A percentile compares a stretch with the other conserved stretches of the same genome.
Evolutionary conservation across 2,888 invertebrate genomes (phyloP).

Genomic region (Heliconius sara): DNA sequence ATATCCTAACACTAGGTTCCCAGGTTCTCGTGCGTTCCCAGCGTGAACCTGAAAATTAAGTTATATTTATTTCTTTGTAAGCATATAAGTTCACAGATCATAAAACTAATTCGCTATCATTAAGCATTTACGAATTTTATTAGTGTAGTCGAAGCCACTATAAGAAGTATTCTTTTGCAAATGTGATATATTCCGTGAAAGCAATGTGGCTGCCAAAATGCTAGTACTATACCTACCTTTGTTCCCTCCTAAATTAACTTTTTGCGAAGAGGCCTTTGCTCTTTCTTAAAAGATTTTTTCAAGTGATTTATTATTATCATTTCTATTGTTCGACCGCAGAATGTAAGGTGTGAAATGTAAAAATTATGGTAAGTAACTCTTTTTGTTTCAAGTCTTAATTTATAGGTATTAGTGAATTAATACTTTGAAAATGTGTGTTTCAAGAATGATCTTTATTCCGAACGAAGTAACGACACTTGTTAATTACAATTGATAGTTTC

Average conservation of each 20-base stretch:
- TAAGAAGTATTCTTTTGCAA: no score
- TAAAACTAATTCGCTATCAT: no score
- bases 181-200: background rate
- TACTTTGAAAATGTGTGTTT: background rate
- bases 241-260: constrained; percentile 40
- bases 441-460: no score
- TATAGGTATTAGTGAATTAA: background rate
- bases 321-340: constrained; percentile 34
- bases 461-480: no score
- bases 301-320: constrained; percentile 42
- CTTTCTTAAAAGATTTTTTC: constrained; percentile 34
- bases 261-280: constrained; percentile 33
- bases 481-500: no score
- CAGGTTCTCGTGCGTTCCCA: no score
- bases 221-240: constrained; percentile 10
- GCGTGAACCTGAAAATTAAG: no score
- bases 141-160: no score
- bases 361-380: constrained; percentile 11
- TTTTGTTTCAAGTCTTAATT: background rate
- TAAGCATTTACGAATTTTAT: no score
- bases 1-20: no score
- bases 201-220: background rate
- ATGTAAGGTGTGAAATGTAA: constrained; percentile 19
- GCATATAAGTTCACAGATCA: no score
- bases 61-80: no score